These are phyloP conservation scores for Potamarius usumacintae DNA, from an alignment of 2,113 vertebrate genomes.

Conservation along the genomic window DNA sequence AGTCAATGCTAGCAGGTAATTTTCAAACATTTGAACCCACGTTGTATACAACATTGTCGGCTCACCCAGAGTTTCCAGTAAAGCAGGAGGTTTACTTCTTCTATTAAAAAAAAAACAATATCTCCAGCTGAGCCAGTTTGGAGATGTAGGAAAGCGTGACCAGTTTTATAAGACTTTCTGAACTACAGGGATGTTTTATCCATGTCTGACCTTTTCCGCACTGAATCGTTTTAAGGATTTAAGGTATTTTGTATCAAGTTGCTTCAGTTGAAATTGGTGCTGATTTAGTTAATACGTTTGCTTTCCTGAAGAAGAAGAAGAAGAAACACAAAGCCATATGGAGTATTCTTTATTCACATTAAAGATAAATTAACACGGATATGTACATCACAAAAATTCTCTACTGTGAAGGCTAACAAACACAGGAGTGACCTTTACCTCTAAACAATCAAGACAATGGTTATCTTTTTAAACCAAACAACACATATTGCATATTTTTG, in stretches of 20 bases:
- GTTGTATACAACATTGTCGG: too few relatives aligned
- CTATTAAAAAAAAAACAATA: background rate
- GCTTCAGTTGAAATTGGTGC: background rate
- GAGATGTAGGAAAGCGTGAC: background rate
- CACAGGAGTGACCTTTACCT: slow-evolving; percentile 55
- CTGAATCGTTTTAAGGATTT: background rate
- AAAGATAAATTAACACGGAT: slow-evolving; percentile 62
- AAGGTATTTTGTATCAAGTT: background rate
- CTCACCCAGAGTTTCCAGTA: too few relatives aligned
- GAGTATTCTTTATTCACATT: slow-evolving; percentile 66
- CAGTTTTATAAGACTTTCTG: background rate
- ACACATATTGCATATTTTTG: slow-evolving; percentile 67
- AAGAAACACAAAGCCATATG: slow-evolving; percentile 40
- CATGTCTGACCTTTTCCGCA: background rate
- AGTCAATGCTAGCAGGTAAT: too few relatives aligned
- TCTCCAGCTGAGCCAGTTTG: background rate
- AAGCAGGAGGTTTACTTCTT: too few relatives aligned
- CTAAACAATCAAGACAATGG: slow-evolving; percentile 55
- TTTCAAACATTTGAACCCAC: too few relatives aligned
- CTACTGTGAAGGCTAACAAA: slow-evolving; percentile 59
- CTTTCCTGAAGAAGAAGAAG: background rate
- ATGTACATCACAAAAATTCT: slow-evolving; percentile 63
- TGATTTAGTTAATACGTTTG: too few relatives aligned
- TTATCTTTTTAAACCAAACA: slow-evolving; percentile 50
- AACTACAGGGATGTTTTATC: background rate